phyloP scores from a whole-genome alignment of 2,113 vertebrate species.

The Emydura subglobosa region DNA sequence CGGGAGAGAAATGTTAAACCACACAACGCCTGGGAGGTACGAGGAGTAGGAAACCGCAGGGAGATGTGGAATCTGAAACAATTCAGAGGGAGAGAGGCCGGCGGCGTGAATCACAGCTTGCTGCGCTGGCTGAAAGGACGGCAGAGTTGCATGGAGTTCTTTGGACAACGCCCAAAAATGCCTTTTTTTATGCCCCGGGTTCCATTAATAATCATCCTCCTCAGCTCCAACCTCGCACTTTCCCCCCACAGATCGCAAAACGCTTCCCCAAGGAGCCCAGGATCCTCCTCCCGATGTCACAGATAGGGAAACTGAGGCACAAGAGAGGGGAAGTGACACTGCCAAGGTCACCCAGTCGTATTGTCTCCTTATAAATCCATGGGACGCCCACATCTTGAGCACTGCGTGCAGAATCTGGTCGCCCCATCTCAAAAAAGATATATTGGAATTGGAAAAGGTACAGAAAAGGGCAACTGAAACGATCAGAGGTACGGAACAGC shows the following conservation, averaged over 20 bases:
- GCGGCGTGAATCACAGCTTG: background rate
- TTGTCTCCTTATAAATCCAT: too few relatives aligned
- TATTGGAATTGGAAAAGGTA: too few relatives aligned
- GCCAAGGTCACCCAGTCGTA: background rate
- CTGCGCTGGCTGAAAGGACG: background rate
- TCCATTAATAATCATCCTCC: too few relatives aligned
- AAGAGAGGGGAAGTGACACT: background rate
- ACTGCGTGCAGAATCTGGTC: too few relatives aligned
- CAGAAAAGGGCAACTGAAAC: too few relatives aligned
- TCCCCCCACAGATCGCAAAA: too few relatives aligned
- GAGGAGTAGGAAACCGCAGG: background rate
- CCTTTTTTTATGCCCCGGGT: too few relatives aligned
- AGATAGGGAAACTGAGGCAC: background rate
- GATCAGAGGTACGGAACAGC: too few relatives aligned
- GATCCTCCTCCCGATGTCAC: background rate
- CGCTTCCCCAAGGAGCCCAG: background rate
- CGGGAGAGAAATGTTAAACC: background rate
- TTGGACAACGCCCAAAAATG: background rate
- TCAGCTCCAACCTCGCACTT: background rate
- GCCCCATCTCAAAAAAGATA: too few relatives aligned
- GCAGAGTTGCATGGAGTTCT: background rate
- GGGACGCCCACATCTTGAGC: too few relatives aligned
- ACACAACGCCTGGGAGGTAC: background rate
- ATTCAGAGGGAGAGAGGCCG: background rate
- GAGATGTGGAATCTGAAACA: background rate